Evolutionary conservation across 2,797 vertebrate species (phyloP).

Genomic region (Brachyalestes nurse): DNA sequence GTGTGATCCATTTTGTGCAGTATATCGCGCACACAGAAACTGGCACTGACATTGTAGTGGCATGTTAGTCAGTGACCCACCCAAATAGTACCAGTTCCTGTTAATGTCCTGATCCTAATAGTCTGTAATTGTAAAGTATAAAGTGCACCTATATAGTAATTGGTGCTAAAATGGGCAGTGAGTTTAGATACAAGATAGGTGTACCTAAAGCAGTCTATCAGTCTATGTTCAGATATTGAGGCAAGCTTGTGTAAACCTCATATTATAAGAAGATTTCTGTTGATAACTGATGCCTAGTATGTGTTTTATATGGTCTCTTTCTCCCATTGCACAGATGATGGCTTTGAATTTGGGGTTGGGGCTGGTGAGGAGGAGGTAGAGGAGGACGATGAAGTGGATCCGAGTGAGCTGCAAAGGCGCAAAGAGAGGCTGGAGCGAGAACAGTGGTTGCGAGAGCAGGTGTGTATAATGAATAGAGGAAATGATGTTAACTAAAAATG

Average conservation of each 20-base stretch:
- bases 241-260: background rate
- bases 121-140: no score
- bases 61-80: no score
- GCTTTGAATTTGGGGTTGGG: slow-evolving; percentile 80
- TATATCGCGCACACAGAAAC: no score
- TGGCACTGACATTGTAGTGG: no score
- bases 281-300: background rate
- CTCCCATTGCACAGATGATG: slow-evolving; percentile 77
- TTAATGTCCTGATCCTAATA: no score
- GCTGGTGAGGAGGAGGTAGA: slow-evolving; percentile 83
- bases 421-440: slow-evolving; percentile 91
- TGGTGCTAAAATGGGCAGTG: no score
- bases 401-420: slow-evolving; percentile 86
- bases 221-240: background rate
- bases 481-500: background rate
- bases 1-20: no score
- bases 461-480: slow-evolving; percentile 52
- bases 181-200: no score
- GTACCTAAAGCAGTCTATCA: no score
- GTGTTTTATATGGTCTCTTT: background rate
- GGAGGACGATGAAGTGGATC: slow-evolving; percentile 84
- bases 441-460: slow-evolving; percentile 95
- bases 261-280: background rate
- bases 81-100: no score
- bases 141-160: no score